Evolutionary conservation across 2,797 vertebrate species (phyloP), one percentile per base, ranked within the genome.

Genomic region (Semotilus atromaculatus): DNA sequence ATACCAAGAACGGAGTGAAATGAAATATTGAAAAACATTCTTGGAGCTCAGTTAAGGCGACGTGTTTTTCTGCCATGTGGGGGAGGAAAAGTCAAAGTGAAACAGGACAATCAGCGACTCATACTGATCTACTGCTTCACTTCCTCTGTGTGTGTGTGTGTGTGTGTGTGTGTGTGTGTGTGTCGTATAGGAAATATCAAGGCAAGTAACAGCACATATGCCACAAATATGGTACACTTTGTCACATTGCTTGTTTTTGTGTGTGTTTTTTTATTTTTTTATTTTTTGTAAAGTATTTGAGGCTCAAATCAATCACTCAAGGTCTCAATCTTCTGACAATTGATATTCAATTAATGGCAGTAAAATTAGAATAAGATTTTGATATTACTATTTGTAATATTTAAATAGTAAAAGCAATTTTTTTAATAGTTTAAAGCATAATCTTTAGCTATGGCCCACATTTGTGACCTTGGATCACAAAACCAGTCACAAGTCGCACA

Each of bases 1-100:
- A 68, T 88, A 86, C 86, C 81, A 70, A 87, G 82, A 88, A 90
- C 16, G 40, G 10, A 62, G 51, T 48, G 48, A 75, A 78, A 73
- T 72, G 43, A 75, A 87, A 88, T 84, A 87, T 86, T 70, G n/a
- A 85, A 86, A 86, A 85, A 84, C 83, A 84, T 90, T 88, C 89
- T 83, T 82, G 87, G 89, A 90, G 89, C 70, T 82, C 29, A 84
- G 58, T 72, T 62, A 51, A 53, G 79, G 40, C 53, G 2, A 34
- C 48, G 31, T 85, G 71, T 88, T 88, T 87, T 84, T 86, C 74
- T 86, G 72, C 60, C 58, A 81, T 31, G 83, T 85, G 75, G 48
- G 53, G 81, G 74, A 84, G 84, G 87, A 86, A 86, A 86, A 79
- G 87, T 88, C 87, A 88, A 66, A 87, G 78, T 23, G 87, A 89